Evolutionary conservation across 2,113 vertebrate species (phyloP).

Genomic region (Gadus chalcogrammus): DNA sequence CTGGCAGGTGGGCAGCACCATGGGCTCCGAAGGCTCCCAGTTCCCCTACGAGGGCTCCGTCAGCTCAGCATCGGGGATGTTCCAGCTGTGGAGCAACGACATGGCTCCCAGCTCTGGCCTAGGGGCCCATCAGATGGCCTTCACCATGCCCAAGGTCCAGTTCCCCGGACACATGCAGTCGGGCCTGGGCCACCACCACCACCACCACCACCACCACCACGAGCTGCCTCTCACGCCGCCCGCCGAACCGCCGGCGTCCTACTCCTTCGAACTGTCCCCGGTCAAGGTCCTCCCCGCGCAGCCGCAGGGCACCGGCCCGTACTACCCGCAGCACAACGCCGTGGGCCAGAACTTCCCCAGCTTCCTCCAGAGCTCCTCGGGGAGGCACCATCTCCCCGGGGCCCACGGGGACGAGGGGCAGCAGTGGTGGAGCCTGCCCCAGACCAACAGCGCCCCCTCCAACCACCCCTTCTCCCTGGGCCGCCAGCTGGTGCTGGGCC

Average conservation of each 20-base stretch:
- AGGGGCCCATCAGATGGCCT: constrained; percentile 76
- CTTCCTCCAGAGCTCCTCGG: constrained; percentile 74
- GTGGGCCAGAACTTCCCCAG: constrained; percentile 77
- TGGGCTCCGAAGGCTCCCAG: constrained; percentile 67
- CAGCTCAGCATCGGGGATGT: constrained; percentile 77
- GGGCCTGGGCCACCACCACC: constrained; percentile 70
- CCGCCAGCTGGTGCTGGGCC: constrained; percentile 76
- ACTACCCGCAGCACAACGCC: constrained; percentile 75
- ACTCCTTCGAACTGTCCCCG: constrained; percentile 82
- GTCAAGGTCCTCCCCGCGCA: constrained; percentile 77
- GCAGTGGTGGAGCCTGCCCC: constrained; percentile 84
- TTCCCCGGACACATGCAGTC: constrained; percentile 75
- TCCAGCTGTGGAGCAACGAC: constrained; percentile 83
- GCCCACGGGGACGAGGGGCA: constrained; percentile 73
- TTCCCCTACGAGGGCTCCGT: constrained; percentile 73
- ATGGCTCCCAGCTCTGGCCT: constrained; percentile 68
- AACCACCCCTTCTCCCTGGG: constrained; percentile 74
- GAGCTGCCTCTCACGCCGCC: constrained; percentile 83
- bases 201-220: constrained; percentile 72
- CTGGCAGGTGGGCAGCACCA: constrained; percentile 63
- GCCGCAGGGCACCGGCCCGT: constrained; percentile 61
- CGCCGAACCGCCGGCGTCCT: constrained; percentile 74
- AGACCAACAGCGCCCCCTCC: constrained; percentile 60
- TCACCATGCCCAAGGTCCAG: constrained; percentile 78
- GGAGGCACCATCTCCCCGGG: constrained; percentile 67